Evolutionary conservation across 2,113 vertebrate genomes (phyloP).

Genomic region (Hyperopisus bebe): DNA sequence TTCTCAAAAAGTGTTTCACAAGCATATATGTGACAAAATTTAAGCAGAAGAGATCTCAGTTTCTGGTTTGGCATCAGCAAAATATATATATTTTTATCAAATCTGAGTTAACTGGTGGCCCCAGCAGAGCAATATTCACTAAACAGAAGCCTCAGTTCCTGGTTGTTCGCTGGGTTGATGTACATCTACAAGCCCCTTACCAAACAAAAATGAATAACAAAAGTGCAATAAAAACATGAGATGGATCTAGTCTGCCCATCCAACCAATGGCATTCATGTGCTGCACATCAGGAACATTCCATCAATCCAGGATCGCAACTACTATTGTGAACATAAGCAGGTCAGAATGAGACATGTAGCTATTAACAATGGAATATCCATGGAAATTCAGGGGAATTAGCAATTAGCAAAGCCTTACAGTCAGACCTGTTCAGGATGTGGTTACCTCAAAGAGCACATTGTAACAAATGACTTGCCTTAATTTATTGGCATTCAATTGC

Average conservation of each 20-base stretch:
- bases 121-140: not conserved
- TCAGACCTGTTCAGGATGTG: not conserved
- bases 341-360: not conserved
- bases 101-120: not conserved
- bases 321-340: not conserved
- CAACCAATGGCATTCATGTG: not conserved
- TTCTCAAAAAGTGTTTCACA: not conserved
- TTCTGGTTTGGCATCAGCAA: not conserved
- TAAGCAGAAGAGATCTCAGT: not conserved
- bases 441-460: not conserved
- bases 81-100: not conserved
- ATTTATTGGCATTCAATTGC: slow-evolving; percentile 13
- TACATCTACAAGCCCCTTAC: not conserved
- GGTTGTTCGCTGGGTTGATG: not conserved
- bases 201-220: not conserved
- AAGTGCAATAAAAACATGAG: not conserved
- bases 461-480: not conserved
- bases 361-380: not conserved
- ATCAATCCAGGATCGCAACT: not conserved
- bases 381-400: not conserved
- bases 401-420: not conserved
- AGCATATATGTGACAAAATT: not conserved
- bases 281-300: not conserved
- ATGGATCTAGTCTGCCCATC: not conserved
- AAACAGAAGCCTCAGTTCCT: not conserved